Conservation (phyloP, 1,140 invertebrate species). For the Hylaeus volcanicus region DNA sequence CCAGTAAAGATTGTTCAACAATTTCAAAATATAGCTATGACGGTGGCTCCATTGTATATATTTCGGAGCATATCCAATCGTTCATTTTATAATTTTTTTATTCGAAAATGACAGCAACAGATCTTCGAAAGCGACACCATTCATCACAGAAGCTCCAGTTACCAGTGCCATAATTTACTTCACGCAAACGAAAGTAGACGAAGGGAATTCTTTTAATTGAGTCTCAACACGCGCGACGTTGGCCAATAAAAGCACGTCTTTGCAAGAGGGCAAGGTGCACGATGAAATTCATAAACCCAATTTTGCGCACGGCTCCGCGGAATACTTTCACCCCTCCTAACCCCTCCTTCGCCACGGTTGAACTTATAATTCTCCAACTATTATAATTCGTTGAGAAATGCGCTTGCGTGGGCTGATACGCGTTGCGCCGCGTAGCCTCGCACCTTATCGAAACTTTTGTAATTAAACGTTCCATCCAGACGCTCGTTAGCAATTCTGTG, state of each 20-base stretch:
- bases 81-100: no score
- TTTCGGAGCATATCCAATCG: no score
- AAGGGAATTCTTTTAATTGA: constrained; percentile 17
- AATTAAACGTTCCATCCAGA: background rate
- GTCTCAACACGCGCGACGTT: background rate
- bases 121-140: no score
- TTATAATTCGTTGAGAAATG: background rate
- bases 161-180: background rate
- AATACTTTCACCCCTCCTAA: background rate
- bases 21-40: no score
- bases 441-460: constrained; percentile 4
- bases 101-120: no score
- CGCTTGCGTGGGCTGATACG: background rate
- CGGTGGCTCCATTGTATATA: no score
- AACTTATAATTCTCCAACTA: background rate
- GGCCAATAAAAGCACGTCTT: background rate
- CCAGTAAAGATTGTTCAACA: no score
- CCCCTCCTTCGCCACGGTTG: background rate
- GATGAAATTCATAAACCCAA: constrained; percentile 14
- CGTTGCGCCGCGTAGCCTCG: background rate
- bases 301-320: background rate
- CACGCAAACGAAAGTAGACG: background rate
- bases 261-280: background rate
- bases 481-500: background rate
- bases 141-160: no score